A percentile compares a stretch with the other conserved stretches of the same genome.
These are phyloP conservation scores for Xestia ashworthii DNA, from an alignment of 2,888 invertebrate genomes.

Conservation along the genomic window DNA sequence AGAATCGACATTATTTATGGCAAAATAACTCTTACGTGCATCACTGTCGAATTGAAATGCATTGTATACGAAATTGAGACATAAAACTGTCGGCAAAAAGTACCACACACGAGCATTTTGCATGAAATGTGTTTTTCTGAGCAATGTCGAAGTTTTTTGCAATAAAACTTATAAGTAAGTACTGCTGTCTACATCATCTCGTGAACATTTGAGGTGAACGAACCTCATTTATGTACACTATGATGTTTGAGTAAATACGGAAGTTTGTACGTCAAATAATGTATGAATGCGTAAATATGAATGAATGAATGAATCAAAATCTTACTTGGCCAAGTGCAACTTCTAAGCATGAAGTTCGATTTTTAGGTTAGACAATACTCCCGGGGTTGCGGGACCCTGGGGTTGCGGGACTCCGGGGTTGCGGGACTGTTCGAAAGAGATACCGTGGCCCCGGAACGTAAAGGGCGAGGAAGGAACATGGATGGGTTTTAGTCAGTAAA, in stretches of 20 bases:
- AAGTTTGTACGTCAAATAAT: constrained; percentile 29
- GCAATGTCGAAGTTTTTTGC: constrained; percentile 19
- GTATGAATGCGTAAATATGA: constrained; percentile 15
- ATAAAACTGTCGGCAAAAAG: constrained; percentile 42
- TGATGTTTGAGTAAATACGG: constrained; percentile 16
- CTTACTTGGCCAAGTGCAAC: neutral
- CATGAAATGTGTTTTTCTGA: constrained; percentile 39
- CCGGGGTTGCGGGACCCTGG: too few relatives aligned
- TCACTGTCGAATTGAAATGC: constrained; percentile 25
- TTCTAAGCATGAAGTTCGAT: neutral
- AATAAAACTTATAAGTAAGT: constrained; percentile 14
- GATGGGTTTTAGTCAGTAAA: too few relatives aligned
- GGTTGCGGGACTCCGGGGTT: too few relatives aligned
- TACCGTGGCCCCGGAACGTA: too few relatives aligned
- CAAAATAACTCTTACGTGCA: constrained; percentile 13
- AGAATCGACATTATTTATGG: constrained; percentile 31
- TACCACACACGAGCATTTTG: constrained; percentile 23
- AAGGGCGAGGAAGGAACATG: too few relatives aligned
- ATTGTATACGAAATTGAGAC: constrained; percentile 43
- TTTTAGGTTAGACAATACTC: neutral
- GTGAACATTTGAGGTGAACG: constrained; percentile 27
- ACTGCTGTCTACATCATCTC: constrained; percentile 21
- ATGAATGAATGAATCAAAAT: neutral
- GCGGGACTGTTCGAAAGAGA: too few relatives aligned
- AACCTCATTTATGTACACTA: constrained; percentile 12